A percentile compares a stretch with the other conserved stretches of the same genome.
These are phyloP conservation scores for Picathartes gymnocephalus DNA, from an alignment of 2,113 vertebrate species.

Conservation along the genomic window DNA sequence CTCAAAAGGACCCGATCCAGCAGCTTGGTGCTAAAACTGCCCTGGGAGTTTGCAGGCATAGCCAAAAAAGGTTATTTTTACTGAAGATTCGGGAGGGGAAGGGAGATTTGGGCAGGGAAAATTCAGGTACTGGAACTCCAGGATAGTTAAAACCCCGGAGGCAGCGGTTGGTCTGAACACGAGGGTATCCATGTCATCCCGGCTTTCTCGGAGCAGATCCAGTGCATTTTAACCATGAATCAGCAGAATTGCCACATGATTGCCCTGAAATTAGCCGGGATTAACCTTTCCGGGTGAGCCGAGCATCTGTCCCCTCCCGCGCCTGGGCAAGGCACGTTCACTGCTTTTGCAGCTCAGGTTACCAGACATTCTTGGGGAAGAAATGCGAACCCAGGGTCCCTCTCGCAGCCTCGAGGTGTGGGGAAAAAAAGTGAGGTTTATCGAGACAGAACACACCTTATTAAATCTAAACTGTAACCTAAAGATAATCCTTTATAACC, in stretches of 20 bases:
- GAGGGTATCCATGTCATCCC: neutral
- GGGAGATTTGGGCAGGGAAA: neutral
- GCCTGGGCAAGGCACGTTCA: neutral
- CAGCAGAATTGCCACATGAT: slow-evolving; percentile 31
- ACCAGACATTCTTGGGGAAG: neutral
- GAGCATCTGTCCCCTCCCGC: slow-evolving; percentile 15
- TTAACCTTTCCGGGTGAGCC: neutral
- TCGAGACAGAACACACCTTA: neutral
- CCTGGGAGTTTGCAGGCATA: neutral
- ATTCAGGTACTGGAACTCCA: neutral
- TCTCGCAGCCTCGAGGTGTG: neutral
- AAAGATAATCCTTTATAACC: fast-evolving
- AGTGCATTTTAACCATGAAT: neutral
- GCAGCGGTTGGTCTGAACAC: neutral
- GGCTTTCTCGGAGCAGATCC: neutral
- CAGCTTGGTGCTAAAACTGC: neutral
- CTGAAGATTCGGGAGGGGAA: neutral
- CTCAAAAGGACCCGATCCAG: neutral
- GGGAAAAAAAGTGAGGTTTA: neutral
- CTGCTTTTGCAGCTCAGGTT: neutral
- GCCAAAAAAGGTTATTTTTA: neutral
- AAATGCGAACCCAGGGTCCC: neutral
- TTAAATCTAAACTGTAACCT: neutral
- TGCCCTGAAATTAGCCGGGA: slow-evolving; percentile 19
- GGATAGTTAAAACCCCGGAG: neutral